Evolutionary conservation across 1,140 invertebrate genomes (phyloP), one percentile per base, ranked within the genome.

Genomic region (Trichoplusia ni): DNA sequence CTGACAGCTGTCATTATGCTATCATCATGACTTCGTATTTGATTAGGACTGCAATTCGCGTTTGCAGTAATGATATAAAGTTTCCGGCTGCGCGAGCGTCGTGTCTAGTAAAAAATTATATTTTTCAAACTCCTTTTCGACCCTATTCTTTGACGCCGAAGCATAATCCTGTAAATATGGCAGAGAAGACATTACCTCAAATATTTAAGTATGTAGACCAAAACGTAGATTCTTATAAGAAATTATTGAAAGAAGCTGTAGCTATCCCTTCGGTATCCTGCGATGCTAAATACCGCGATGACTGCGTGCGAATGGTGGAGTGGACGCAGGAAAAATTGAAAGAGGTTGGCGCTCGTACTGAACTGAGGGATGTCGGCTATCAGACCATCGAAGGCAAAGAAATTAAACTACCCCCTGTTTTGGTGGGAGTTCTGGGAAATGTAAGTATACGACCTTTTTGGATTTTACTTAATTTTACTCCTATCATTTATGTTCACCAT

Each of bases 221-320:
- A n/a, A 94, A 98, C 74, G 93, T 95, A 82, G 73, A 84, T 9
- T 92, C 93, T 21, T 99, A 96, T 83, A 96, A 99, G 64, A 86
- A 95, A 29, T 94, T 94, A 64, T 91, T 99, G 33, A 92, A 92
- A 61, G 95, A 98, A 79, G 96, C 95, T 19, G 98, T 99, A 25
- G 96, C 95, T 2, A 99, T 99, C 77, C 95, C 96, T 78, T 99
- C 98, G 29, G 97, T 99, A 4, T 99, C 98, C n/a, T 95, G 96
- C 82, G 96, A 95, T 95, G 93, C 94, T n/a, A 94, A 97, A 64
- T 92, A 93, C 35, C 91, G 98, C 44, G 81, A 90, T 29, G 97
- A 99, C 63, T 92, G 92, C 63, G 83, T 92, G 31, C 86, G 86
- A 44, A 93, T 93, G 92, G 86, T 98, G 13, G 89, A 97, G 63